Conservation (phyloP, 2,113 vertebrate genomes). For the Catharus bicknelli region DNA sequence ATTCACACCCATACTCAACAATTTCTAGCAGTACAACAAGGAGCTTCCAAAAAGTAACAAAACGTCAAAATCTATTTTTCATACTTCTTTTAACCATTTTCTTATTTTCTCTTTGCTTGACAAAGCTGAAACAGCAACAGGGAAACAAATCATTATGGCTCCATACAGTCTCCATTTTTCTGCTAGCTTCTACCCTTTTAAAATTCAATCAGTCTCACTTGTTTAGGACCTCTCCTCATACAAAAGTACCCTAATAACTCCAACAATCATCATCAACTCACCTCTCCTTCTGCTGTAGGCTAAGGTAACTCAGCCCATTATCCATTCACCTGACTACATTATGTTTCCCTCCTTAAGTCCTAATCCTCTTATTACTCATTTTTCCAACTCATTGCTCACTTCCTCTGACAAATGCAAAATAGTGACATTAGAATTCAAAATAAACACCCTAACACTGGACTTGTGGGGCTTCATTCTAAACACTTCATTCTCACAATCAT, state of each 20-base stretch:
- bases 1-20: not conserved
- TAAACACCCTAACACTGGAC: not conserved
- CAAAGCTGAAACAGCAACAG: not conserved
- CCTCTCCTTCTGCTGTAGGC: not conserved
- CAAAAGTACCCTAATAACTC: not conserved
- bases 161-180: not conserved
- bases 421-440: not conserved
- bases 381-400: not conserved
- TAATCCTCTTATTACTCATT: not conserved
- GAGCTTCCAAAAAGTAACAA: not conserved
- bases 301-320: not conserved
- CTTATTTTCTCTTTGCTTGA: not conserved
- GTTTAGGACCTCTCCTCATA: not conserved
- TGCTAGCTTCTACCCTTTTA: not conserved
- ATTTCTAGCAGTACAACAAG: not conserved
- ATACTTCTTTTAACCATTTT: not conserved
- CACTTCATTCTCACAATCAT: not conserved
- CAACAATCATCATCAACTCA: not conserved
- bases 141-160: not conserved
- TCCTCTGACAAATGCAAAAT: not conserved
- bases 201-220: not conserved
- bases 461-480: not conserved
- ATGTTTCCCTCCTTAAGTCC: not conserved
- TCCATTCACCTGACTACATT: not conserved
- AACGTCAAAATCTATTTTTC: not conserved